Base-by-base conservation (phyloP, 2,113 vertebrate species). In the Calyptommatus sinebrachiatus region DNA sequence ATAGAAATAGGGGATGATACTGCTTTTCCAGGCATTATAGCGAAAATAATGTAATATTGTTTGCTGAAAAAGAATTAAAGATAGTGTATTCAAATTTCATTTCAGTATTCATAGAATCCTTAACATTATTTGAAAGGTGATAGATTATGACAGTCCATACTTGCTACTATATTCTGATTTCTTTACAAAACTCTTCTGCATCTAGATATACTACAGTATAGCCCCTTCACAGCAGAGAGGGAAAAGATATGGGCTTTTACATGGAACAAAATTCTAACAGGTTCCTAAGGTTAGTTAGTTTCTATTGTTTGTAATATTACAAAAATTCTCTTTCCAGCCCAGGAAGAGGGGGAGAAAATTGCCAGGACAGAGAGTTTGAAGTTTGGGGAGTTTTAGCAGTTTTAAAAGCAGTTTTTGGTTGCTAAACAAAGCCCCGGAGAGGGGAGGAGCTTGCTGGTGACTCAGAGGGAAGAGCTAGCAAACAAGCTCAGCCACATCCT, bases 1-100 rank as follows among this genome's bases (percentile, higher is more conserved):
- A 70, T 63, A 76, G 65, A 76, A 70, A 35, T 62, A 22, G 53
- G 50, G 73, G 21, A 62, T 45, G 67, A 81, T 76, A 81, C 50
- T 81, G 79, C 79, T 76, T 81, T 81, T 70, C 73, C 66, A 76
- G 76, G 79, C 79, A 81, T 73, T 81, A 76, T 81, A 70, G 53
- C 62, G 73, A 76, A 63, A 81, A 81, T 63, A 81, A 81, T 81
- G n/a, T 69, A 75, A 81, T 76, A 81, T 24, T 81, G 53, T 70
- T 57, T 70, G n/a, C 28, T 76, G 79, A 63, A 70, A 74, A 81
- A n/a, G 66, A 62, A 70, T 65, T 62, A 61, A 76, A 70, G 66
- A 76, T 76, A 53, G 69, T 61, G 66, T 76, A 76, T 76, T 81
- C 53, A 76, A 81, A 61, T 81, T 61, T 76, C 73, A 80, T 73